phyloP scores from a whole-genome alignment of 1,140 invertebrate genomes.

The Propsilocerus akamusi region DNA sequence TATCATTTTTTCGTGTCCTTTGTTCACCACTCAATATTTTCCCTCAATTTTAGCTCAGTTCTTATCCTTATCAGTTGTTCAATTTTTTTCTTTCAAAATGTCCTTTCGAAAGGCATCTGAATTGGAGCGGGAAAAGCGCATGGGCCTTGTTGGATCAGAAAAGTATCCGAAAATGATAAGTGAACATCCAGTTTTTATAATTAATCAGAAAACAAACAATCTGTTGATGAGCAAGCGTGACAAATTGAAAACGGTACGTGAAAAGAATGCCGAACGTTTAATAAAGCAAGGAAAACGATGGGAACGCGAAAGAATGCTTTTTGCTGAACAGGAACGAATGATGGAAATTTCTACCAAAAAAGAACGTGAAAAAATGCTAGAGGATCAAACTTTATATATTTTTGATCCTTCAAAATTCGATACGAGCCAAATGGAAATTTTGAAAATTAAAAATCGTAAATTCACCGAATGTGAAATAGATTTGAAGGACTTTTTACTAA shows the following conservation, averaged over 20 bases:
- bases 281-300: slow-evolving; percentile 20
- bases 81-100: not conserved
- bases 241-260: slow-evolving; percentile 21
- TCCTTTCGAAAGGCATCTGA: slow-evolving; percentile 26
- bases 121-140: slow-evolving; percentile 36
- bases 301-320: slow-evolving; percentile 19
- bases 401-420: not conserved
- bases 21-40: too few species aligned
- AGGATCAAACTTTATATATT: slow-evolving; percentile 8
- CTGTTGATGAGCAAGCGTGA: slow-evolving; percentile 32
- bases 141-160: slow-evolving; percentile 35
- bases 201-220: slow-evolving; percentile 33
- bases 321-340: slow-evolving; percentile 14
- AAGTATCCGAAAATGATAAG: slow-evolving; percentile 35
- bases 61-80: not conserved
- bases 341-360: slow-evolving; percentile 4
- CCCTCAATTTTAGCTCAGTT: too few species aligned
- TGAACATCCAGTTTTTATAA: slow-evolving; percentile 38
- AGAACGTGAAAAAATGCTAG: slow-evolving; percentile 12
- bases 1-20: too few species aligned
- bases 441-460: slow-evolving; percentile 8
- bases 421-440: not conserved
- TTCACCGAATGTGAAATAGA: slow-evolving; percentile 21
- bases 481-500: slow-evolving; percentile 20
- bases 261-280: slow-evolving; percentile 20